Conservation (phyloP, 2,888 invertebrate genomes). For the Mesorhabditis sp. region DNA sequence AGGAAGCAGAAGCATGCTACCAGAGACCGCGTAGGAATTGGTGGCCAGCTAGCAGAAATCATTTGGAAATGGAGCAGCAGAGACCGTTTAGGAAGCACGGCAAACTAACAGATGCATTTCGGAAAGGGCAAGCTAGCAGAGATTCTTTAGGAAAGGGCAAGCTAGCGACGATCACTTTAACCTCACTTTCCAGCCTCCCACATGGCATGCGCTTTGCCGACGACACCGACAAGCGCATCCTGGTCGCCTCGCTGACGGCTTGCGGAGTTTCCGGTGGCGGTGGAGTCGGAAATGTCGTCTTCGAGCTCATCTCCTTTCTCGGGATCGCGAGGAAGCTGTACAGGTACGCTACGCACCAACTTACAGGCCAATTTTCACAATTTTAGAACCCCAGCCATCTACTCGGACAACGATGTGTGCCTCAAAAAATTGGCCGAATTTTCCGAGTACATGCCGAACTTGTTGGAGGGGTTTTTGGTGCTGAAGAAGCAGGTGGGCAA, state of each 20-base stretch:
- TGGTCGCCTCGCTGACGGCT: slow-evolving; percentile 1
- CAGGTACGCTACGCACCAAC: background rate
- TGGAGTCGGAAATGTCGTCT: slow-evolving; percentile 3
- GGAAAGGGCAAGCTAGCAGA: too few relatives aligned
- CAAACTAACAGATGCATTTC: too few relatives aligned
- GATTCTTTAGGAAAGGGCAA: too few relatives aligned
- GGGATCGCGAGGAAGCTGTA: slow-evolving; percentile 1
- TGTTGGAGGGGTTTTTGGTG: background rate
- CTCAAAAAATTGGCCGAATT: background rate
- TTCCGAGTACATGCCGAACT: slow-evolving; percentile 3
- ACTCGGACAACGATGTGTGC: background rate
- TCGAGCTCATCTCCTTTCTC: background rate
- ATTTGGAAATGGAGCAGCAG: too few relatives aligned
- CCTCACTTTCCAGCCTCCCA: background rate
- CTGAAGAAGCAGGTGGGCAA: background rate
- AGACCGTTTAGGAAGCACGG: too few relatives aligned
- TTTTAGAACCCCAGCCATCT: background rate
- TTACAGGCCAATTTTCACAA: background rate
- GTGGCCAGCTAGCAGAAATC: too few relatives aligned
- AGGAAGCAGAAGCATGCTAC: too few relatives aligned
- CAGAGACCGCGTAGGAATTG: too few relatives aligned
- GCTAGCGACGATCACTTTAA: background rate
- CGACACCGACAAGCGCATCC: background rate
- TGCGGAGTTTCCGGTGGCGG: background rate
- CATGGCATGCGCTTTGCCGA: slow-evolving; percentile 2